Base-by-base conservation (phyloP, 2,888 invertebrate species). In the Aphelenchoides bicaudatus region DNA sequence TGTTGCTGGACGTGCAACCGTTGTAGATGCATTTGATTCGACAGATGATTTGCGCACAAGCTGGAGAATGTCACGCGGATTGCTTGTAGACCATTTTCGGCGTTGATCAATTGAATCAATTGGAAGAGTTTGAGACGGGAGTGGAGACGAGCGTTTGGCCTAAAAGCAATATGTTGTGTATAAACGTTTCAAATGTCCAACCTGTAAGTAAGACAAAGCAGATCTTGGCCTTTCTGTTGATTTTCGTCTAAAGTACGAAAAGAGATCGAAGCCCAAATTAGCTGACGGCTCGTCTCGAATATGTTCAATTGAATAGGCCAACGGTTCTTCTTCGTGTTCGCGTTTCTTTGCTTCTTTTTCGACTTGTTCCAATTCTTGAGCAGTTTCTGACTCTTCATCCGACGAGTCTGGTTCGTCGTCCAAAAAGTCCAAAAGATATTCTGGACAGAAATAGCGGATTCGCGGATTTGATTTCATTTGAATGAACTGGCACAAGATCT, bases 381-480 rank as follows among this genome's bases (percentile, higher is more conserved):
- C 29, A 1, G 19, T 38, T 56, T 57, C 34, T 62, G 59, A 23
- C 54, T 56, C 34, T 39, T 34, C 58, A 5, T 30, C 56, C 28
- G 6, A 6, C 6, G 43, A 19, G 10, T 49, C 49, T 8, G 49
- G 43, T 19, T 49, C n/a, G 6, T 27, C 13, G 56, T 47, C 39
- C 16, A 55, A 56, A 38, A 53, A 43, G 10, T 51, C 54, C 16
- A 43, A 50, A n/a, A 47, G 47, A 58, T 66, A 70, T 30, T 63
- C 55, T 52, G 74, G 68, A 25, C 66, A 65, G 66, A 77, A 76
- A 50, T 77, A 76, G 27, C 74, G 60, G 8, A 74, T 73, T 31
- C 76, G 59, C 13, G 76, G 76, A 58, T 76, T 76, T n/a, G 46
- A 27, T 25, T 38, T 47, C 19, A 49, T 57, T n/a, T 39, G 46